These are phyloP conservation scores for Hemaris fuciformis DNA, from an alignment of 2,888 invertebrate genomes.

Conservation along the genomic window DNA sequence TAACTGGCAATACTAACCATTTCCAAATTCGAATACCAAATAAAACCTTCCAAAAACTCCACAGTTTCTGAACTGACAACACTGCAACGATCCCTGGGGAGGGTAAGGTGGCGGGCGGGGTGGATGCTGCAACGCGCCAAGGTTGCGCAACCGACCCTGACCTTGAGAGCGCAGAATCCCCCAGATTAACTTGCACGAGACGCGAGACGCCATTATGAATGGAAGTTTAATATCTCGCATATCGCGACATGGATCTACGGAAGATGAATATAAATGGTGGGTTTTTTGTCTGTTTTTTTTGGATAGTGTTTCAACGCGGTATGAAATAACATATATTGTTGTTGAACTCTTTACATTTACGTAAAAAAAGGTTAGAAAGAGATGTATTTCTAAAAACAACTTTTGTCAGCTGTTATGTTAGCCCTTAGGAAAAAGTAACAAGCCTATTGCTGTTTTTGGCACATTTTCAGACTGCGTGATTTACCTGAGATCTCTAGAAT, in stretches of 20 bases:
- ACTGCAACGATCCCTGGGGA: neutral
- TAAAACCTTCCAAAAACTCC: neutral
- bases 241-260: too few relatives aligned
- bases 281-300: neutral
- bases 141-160: slow-evolving; percentile 43
- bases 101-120: slow-evolving; percentile 12
- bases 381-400: too few relatives aligned
- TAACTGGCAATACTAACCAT: too few relatives aligned
- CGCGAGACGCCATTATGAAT: neutral
- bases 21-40: neutral
- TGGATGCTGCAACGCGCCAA: slow-evolving; percentile 50
- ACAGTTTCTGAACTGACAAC: neutral
- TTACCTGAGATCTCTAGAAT: too few relatives aligned
- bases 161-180: slow-evolving; percentile 27
- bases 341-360: too few relatives aligned
- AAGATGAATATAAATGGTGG: neutral
- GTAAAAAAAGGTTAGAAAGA: too few relatives aligned
- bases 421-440: too few relatives aligned
- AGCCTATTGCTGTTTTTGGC: too few relatives aligned
- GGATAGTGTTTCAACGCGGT: neutral
- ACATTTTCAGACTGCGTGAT: too few relatives aligned
- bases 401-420: too few relatives aligned
- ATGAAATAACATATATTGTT: too few relatives aligned
- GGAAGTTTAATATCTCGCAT: neutral
- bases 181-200: neutral